Conservation (phyloP, 37 sponge, comb jelly and placozoan genomes). For the Cladorhizidae sp. region DNA sequence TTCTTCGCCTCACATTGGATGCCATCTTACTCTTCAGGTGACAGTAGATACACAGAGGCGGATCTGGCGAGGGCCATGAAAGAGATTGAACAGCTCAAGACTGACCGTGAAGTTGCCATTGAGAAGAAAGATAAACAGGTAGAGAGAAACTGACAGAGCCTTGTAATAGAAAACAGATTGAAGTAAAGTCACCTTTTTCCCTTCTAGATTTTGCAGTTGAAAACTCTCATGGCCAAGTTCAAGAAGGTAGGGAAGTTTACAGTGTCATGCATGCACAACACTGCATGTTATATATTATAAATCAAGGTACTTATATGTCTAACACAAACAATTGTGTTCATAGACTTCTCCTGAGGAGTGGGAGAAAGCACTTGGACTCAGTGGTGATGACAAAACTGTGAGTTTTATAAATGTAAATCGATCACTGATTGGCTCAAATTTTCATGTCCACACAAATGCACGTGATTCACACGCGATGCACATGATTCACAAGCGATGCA, state of each 20-base stretch:
- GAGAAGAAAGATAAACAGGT: slow-evolving; percentile 66
- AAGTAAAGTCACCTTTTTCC: not conserved
- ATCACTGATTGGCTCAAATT: too few species aligned
- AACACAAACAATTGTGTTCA: too few species aligned
- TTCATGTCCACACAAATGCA: too few species aligned
- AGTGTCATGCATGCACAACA: too few species aligned
- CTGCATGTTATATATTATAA: too few species aligned
- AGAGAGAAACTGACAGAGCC: not conserved
- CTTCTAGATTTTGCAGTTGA: slow-evolving; percentile 55
- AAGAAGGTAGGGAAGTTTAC: slow-evolving; percentile 42
- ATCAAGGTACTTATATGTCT: not conserved
- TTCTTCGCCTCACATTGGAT: too few species aligned
- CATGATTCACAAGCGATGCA: too few species aligned
- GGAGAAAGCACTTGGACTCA: slow-evolving; percentile 45
- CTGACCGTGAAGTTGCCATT: slow-evolving; percentile 52
- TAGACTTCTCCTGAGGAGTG: slow-evolving; percentile 72
- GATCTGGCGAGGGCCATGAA: slow-evolving; percentile 23
- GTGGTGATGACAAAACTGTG: too few species aligned
- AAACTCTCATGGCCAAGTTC: slow-evolving; percentile 61
- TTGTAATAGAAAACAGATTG: not conserved
- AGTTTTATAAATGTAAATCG: too few species aligned
- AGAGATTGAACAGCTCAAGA: slow-evolving; percentile 57
- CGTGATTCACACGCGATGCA: too few species aligned
- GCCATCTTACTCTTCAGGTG: too few species aligned
- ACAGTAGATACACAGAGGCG: not conserved